These are phyloP conservation scores for Psilopsiagon aurifrons DNA, from an alignment of 2,113 vertebrate genomes.

Conservation along the genomic window DNA sequence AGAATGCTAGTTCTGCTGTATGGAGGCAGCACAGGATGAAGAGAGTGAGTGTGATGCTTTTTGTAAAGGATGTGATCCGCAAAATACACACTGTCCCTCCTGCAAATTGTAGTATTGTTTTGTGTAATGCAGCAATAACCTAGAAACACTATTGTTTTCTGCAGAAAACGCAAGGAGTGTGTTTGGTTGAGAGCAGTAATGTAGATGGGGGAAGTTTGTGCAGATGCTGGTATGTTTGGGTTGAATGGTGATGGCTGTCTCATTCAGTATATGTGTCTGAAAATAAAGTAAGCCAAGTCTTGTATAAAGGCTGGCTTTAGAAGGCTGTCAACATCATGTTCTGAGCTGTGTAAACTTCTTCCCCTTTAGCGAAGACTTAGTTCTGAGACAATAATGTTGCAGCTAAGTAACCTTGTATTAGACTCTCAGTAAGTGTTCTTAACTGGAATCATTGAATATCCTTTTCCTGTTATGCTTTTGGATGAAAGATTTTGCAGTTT, in stretches of 20 bases:
- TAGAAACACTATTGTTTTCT: not conserved
- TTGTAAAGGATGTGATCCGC: not conserved
- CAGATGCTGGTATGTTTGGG: not conserved
- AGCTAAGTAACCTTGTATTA: not conserved
- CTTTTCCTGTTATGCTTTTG: not conserved
- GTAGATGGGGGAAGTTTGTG: not conserved
- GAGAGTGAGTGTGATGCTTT: not conserved
- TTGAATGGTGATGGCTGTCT: not conserved
- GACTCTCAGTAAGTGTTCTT: not conserved
- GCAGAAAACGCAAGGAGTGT: not conserved
- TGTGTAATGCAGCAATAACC: not conserved
- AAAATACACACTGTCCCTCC: not conserved
- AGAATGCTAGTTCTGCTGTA: not conserved
- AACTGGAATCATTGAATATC: not conserved
- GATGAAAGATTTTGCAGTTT: not conserved
- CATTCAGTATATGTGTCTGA: not conserved
- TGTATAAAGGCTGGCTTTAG: not conserved
- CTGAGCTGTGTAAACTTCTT: not conserved
- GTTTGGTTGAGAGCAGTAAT: not conserved
- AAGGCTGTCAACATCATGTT: not conserved
- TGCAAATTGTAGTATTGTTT: not conserved
- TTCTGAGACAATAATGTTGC: not conserved
- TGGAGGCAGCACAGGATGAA: not conserved
- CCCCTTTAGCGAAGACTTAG: not conserved
- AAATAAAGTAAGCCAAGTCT: not conserved